Conservation (phyloP, 2,888 invertebrate genomes). For the Abrostola triplasia region DNA sequence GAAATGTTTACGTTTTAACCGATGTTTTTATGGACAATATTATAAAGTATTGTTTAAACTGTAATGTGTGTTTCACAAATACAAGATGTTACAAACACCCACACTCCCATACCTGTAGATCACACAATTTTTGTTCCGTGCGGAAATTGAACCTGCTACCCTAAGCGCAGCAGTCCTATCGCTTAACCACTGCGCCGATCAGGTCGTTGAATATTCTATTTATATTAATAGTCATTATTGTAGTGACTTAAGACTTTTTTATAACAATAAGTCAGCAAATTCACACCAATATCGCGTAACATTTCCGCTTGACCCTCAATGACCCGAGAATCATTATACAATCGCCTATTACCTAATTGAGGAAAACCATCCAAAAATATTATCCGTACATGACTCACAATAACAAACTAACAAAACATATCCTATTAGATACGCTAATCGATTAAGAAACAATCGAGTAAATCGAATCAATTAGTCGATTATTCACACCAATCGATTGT, state of each 20-base stretch:
- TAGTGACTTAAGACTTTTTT: too few relatives aligned
- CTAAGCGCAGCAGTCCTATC: too few relatives aligned
- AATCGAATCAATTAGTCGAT: constrained; percentile 39
- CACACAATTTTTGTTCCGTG: too few relatives aligned
- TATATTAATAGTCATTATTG: too few relatives aligned
- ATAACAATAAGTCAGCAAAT: too few relatives aligned
- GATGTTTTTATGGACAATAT: neutral
- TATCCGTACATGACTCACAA: neutral
- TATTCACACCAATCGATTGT: constrained; percentile 34
- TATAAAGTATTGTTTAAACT: too few relatives aligned
- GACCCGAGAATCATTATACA: neutral
- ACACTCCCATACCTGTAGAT: too few relatives aligned
- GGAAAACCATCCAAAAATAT: constrained; percentile 1
- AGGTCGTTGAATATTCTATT: too few relatives aligned
- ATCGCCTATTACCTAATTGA: neutral
- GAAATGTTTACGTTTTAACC: neutral
- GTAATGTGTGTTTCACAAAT: too few relatives aligned
- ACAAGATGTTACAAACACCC: too few relatives aligned
- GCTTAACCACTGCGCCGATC: too few relatives aligned
- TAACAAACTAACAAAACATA: neutral
- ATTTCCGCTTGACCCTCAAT: neutral
- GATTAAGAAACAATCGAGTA: constrained; percentile 21
- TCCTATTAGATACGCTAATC: constrained; percentile 20
- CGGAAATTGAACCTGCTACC: too few relatives aligned
- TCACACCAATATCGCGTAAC: neutral